Percentiles rank a stretch among this genome's conserved stretches.
Evolutionary conservation across 2,888 invertebrate species (phyloP).

Genomic region (Panopea generosa): DNA sequence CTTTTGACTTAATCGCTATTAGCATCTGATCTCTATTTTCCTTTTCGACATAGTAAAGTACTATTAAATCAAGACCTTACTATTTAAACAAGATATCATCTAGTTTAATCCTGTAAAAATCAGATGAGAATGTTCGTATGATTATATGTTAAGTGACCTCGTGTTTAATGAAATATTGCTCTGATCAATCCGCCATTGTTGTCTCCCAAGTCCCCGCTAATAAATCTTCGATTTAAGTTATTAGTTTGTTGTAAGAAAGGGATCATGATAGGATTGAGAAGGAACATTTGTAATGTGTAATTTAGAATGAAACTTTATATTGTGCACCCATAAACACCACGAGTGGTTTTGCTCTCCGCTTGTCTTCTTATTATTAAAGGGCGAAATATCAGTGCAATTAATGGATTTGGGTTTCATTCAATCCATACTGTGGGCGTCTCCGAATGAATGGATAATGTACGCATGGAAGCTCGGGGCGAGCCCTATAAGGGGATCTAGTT

Average conservation of each 20-base stretch:
- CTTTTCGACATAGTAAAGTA: conserved; percentile 41
- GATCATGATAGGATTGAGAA: conserved; percentile 54
- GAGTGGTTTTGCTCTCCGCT: conserved; percentile 30
- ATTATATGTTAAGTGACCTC: conserved; percentile 32
- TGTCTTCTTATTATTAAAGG: conserved; percentile 40
- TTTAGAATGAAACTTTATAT: conserved; percentile 63
- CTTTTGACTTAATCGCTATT: conserved; percentile 47
- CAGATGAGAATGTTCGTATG: conserved; percentile 20
- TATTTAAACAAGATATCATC: conserved; percentile 48
- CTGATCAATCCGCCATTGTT: conserved; percentile 24
- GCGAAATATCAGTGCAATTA: conserved; percentile 48
- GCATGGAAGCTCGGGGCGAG: conserved; percentile 25
- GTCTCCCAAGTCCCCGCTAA: conserved; percentile 21
- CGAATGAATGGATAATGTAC: conserved; percentile 27
- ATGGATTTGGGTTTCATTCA: conserved; percentile 32
- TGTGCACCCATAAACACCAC: conserved; percentile 48
- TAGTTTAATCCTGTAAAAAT: conserved; percentile 42
- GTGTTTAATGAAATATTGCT: conserved; percentile 54
- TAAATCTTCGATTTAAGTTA: conserved; percentile 59
- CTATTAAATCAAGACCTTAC: conserved; percentile 53
- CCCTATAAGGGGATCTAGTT: conserved; percentile 5
- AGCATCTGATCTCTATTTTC: conserved; percentile 36
- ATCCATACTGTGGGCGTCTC: conserved; percentile 13
- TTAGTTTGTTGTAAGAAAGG: conserved; percentile 32
- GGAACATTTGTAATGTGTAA: conserved; percentile 71